Conservation (phyloP, 2,113 vertebrate genomes). For the Cyprinus carpio region DNA sequence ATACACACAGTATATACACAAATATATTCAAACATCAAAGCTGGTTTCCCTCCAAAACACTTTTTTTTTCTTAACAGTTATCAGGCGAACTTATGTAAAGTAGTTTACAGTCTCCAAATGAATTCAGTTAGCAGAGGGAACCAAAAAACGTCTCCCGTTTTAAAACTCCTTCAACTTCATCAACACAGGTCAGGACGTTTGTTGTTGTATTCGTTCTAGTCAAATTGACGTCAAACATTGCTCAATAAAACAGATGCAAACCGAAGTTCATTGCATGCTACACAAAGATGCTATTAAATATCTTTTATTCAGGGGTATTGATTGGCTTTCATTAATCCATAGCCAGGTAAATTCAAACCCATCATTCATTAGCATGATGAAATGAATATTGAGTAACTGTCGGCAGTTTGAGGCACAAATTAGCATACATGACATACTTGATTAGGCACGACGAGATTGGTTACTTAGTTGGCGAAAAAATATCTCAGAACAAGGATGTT, state of each 20-base stretch:
- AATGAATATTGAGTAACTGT: constrained; percentile 66
- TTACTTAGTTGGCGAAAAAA: constrained; percentile 59
- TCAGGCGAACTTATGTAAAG: constrained; percentile 4
- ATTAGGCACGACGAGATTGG: constrained; percentile 56
- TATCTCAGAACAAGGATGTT: constrained; percentile 53
- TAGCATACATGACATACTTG: constrained; percentile 62
- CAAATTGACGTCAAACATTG: constrained; percentile 16
- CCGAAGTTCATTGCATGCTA: constrained; percentile 20
- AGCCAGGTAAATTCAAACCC: constrained; percentile 57
- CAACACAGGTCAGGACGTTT: neutral
- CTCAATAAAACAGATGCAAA: constrained; percentile 17
- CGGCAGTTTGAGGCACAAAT: constrained; percentile 56
- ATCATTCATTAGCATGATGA: constrained; percentile 55
- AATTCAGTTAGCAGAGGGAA: neutral
- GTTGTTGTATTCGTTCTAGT: constrained; percentile 15
- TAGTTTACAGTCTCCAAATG: neutral
- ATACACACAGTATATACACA: neutral
- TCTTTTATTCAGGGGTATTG: constrained; percentile 55
- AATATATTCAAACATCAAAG: constrained; percentile 29
- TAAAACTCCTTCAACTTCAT: neutral
- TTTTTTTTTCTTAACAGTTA: neutral
- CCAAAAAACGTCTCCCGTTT: neutral
- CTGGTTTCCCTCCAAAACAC: neutral
- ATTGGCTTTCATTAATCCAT: constrained; percentile 56
- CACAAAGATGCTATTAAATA: constrained; percentile 24